Evolutionary conservation across 2,888 invertebrate genomes (phyloP), one percentile per base, ranked within the genome.

Genomic region (Noctuana brunneofusca): DNA sequence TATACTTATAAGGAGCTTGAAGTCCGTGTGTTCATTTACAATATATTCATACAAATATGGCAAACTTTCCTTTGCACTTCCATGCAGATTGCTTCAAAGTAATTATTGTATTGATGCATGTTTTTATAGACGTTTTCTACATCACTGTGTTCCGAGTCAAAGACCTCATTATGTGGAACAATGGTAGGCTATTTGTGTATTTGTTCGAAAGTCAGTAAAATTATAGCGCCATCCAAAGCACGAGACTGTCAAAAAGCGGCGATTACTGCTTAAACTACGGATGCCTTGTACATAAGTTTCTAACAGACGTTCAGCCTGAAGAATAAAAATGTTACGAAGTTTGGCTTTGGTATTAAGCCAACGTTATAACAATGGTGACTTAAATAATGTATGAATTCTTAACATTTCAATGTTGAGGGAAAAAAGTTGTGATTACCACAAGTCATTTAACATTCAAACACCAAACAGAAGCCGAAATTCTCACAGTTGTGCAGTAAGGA

Each of bases 121-220:
- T 62, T 56, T 62, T 62, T 55, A 38, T 49, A 20, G 38, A n/a
- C 18, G 49, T 30, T 62, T 62, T 62, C 62, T 50, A 50, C 22
- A 49, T 55, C 62, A 46, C 55, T 60, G 60, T 60, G 48, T 59
- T 60, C 20, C 3, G n/a, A 35, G 55, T 55, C 55, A 56, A 62
- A 62, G 55, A 62, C 62, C 55, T 55, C 27, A 38, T 55, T 50
- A 27, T 11, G 14, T 48, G 0, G 35, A 62, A 62, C 62, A 62
- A 62, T 62, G 49, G 30, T 14, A 50, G 5, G 27, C 49, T 41
- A 30, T 62, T 55, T 38, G 41, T 62, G 49, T 41, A 48, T 60
- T 62, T 43, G 55, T 27, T 54, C 24, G 46, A 54, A 54, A 60
- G 54, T 18, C 38, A 49, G 49, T 49, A 48, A 55, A 55, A 55